Evolutionary conservation across 2,113 vertebrate genomes (phyloP).

Genomic region (Himantopus leucocephalus): DNA sequence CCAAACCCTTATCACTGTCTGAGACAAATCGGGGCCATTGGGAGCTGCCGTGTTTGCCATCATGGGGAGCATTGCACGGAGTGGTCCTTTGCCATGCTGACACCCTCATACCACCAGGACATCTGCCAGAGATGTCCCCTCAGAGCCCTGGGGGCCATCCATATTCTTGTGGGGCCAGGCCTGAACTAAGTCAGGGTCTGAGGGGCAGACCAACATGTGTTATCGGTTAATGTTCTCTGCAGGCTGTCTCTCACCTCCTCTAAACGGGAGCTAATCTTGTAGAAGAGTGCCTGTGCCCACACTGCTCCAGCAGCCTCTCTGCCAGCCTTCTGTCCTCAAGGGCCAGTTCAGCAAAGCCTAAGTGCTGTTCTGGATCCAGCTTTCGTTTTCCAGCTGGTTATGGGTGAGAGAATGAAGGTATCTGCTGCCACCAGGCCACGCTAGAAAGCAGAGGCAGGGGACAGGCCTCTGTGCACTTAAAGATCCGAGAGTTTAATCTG

Average conservation of each 20-base stretch:
- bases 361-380: background rate
- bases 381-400: background rate
- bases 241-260: background rate
- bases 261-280: background rate
- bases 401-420: background rate
- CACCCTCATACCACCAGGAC: background rate
- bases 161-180: background rate
- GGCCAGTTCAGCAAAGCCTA: background rate
- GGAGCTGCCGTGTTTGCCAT: background rate
- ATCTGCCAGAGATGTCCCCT: background rate
- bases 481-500: background rate
- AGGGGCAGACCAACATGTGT: background rate
- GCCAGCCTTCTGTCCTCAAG: background rate
- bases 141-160: background rate
- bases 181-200: background rate
- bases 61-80: background rate
- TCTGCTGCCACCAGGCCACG: background rate
- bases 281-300: background rate
- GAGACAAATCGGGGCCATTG: fast-evolving
- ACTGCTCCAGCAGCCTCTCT: background rate
- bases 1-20: background rate
- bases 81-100: background rate
- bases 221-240: background rate
- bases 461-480: background rate
- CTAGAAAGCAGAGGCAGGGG: background rate